Evolutionary conservation across 2,888 invertebrate genomes (phyloP), one percentile per base, ranked within the genome.

Genomic region (Orthosia gracilis): DNA sequence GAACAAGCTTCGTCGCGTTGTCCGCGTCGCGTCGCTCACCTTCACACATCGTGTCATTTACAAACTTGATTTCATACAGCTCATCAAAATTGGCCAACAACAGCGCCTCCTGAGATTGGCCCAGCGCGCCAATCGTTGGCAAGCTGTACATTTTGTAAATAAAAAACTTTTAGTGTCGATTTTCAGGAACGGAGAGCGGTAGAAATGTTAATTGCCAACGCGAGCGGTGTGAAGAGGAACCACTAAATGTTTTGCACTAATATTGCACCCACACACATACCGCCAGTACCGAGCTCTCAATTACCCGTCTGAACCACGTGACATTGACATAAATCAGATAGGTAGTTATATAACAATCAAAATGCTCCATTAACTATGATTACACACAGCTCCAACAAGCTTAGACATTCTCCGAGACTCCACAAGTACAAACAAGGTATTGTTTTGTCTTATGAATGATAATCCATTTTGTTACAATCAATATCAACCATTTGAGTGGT

Each of bases 301-400:
- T 88, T 86, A 86, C 66, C 55, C 68, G 71, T 80, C 70, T 79
- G 73, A 69, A 73, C 64, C 82, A 82, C 72, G 80, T 85, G 87
- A 82, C 82, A 78, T 78, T 76, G 78, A 73, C 58, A 83, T 76
- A 83, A 85, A 86, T 88, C 80, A 85, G 65, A 83, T 80, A 85
- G 65, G 80, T 80, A 74, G 85, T 85, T 87, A 70, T 69, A 62
- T 78, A 80, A 82, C 78, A 83, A 85, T 85, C 84, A 85, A 85
- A 86, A 84, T 71, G 73, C 52, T 75, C 68, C 61, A 83, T 78
- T 72, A 59, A 70, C 62, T 72, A 65, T 76, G 67, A 82, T 78
- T 58, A 81, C 45, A 64, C 40, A 76, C 69, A 82, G 26, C 61
- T 70, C 58, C 21, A 77, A 80, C 63, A 74, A 57, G 63, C 80